Evolutionary conservation across 2,113 vertebrate species (phyloP), one percentile per base, ranked within the genome.

Genomic region (Gadus chalcogrammus): DNA sequence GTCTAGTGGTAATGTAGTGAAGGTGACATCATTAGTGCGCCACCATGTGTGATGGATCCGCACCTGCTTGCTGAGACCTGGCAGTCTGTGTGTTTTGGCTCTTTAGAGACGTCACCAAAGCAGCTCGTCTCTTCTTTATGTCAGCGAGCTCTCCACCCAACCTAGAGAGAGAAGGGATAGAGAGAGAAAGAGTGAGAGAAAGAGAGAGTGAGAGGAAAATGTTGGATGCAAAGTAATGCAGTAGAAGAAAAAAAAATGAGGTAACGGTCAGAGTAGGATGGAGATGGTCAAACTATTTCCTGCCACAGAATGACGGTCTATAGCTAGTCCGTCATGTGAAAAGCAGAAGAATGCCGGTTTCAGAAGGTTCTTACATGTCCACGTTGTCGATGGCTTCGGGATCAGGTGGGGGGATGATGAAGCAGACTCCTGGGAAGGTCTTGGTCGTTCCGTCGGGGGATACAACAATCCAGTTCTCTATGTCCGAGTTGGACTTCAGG

Each of bases 391-490:
- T 86, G 12, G 94, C 90, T 0, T 96, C 95, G 0, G 86, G 77
- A 82, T 98, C 95, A 15, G 96, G 95, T 0, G 96, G 94, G 48
- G 94, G 94, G 76, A 99, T 93, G 71, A 83, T 84, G 87, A 99
- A 95, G 64, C 96, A 99, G 73, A 93, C 90, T 35, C 94, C 94
- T 0, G 97, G 97, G 65, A 92, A 91, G 0, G 78, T 84, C 81
- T 92, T 94, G 65, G 90, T 88, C 56, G 84, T 72, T 0, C 93
- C 93, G 0, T 88, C 24, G 0, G 75, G 82, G 42, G 85, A 85
- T 71, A 91, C 84, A 16, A 99, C 82, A 0, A 93, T 84, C 97
- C 97, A 99, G 72, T 92, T 95, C 65, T 94, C 86, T 0, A 60
- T 83, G 78, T 95, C 91, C 15, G 84, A 84, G 84, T 95, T 98